Evolutionary conservation across 1,140 invertebrate species (phyloP).

Genomic region (Drosophila serrata): DNA sequence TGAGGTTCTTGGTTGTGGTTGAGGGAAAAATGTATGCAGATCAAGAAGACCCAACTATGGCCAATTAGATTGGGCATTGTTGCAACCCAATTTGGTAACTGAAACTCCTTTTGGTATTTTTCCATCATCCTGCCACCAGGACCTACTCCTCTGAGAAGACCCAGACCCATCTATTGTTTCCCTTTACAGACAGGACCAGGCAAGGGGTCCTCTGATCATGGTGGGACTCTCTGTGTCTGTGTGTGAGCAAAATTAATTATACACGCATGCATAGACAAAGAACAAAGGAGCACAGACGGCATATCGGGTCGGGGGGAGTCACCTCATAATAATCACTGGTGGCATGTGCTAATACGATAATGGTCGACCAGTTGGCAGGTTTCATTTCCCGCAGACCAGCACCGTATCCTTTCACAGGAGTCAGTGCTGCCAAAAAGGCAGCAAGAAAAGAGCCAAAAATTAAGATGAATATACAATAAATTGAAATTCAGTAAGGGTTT

Average conservation of each 20-base stretch:
- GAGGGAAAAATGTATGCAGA: too few relatives aligned
- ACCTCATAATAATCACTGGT: constrained; percentile 63
- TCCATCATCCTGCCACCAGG: not conserved
- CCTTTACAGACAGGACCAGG: constrained; percentile 5
- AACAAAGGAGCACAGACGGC: not conserved
- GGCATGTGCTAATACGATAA: constrained; percentile 67
- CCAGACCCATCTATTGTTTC: constrained; percentile 1
- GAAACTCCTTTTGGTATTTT: not conserved
- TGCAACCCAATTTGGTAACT: not conserved
- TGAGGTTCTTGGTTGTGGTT: too few relatives aligned
- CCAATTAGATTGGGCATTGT: constrained; percentile 11
- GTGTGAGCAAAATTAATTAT: constrained; percentile 56
- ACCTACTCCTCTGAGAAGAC: not conserved
- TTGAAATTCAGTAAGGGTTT: not conserved
- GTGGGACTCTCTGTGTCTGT: not conserved
- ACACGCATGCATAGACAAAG: constrained; percentile 43
- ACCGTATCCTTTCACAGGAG: not conserved
- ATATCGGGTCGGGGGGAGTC: constrained; percentile 2
- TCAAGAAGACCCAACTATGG: not conserved
- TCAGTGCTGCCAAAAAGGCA: not conserved
- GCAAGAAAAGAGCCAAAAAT: not conserved
- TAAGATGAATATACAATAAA: not conserved
- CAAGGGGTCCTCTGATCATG: constrained; percentile 2
- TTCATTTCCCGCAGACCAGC: constrained; percentile 3
- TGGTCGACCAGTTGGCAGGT: constrained; percentile 52